Evolutionary conservation across 2,113 vertebrate genomes (phyloP).

Genomic region (Brachionichthys hirsutus): DNA sequence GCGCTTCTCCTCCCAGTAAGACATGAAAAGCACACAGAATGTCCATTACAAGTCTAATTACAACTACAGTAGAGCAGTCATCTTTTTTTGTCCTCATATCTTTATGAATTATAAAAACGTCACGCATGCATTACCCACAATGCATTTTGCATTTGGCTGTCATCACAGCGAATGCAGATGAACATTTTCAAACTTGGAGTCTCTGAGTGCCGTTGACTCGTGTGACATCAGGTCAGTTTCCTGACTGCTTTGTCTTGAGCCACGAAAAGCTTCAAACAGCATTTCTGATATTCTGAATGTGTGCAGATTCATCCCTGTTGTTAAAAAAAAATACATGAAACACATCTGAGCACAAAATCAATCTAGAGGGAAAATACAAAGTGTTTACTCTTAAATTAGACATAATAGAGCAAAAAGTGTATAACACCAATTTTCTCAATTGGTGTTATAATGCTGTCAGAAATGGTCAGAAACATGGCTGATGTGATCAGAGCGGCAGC

Average conservation of each 20-base stretch:
- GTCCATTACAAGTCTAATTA: not conserved
- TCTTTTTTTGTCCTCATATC: not conserved
- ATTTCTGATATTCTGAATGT: too few relatives aligned
- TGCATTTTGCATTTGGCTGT: not conserved
- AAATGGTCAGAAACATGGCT: slow-evolving; percentile 29
- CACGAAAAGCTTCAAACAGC: too few relatives aligned
- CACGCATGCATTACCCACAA: not conserved
- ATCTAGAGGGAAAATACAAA: not conserved
- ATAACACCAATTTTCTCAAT: not conserved
- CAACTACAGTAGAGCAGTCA: too few relatives aligned
- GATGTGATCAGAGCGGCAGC: slow-evolving; percentile 71
- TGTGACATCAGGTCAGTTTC: too few relatives aligned
- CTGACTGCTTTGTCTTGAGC: not conserved
- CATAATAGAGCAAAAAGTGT: not conserved
- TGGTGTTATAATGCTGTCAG: slow-evolving; percentile 14
- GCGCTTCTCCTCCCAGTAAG: slow-evolving; percentile 91
- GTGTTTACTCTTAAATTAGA: too few relatives aligned
- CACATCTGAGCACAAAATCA: too few relatives aligned
- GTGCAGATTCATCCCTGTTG: too few relatives aligned
- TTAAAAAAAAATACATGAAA: too few relatives aligned
- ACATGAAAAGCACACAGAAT: not conserved
- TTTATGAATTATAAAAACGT: not conserved
- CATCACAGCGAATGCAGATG: too few relatives aligned
- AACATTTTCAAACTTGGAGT: not conserved
- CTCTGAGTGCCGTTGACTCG: too few relatives aligned